Evolutionary conservation across 2,113 vertebrate genomes (phyloP), one percentile per base, ranked within the genome.

Genomic region (Leucosticte australis): DNA sequence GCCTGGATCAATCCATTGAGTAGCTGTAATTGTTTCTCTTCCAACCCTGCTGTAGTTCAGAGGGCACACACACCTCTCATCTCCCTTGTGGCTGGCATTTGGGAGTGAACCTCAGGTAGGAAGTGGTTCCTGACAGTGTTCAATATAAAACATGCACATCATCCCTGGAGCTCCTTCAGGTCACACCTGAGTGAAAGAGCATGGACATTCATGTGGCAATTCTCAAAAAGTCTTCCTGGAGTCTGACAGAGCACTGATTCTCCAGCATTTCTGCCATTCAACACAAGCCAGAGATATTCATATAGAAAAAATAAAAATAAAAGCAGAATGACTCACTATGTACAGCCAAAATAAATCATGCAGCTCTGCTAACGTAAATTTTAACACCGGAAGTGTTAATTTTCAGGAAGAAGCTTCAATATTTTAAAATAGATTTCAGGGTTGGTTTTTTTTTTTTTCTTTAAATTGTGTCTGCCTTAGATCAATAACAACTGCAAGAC

Each of bases 21-120:
- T 0, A 42, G 22, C n/a, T 46, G 2, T 11, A 76, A 60, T 15
- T 33, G 10, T 30, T 63, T 47, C 16, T 24, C 41, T 74, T 39
- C 26, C 42, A 33, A 1, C 6, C 31, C 19, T 42, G 47, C 37
- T 64, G 6, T 1, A 41, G 44, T 3, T 70, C n/a, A 47, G 33
- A 35, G 31, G 57, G 4, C 2, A 27, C 0, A 10, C 41, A 59
- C 33, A 31, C 11, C 57, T 81, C 44, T 39, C 4, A 28, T 2
- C 27, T 41, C 59, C 56, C 56, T 30, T 22, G 1, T 5, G 7
- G 19, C 0, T 24, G 11, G 20, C 22, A 55, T 53, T 46, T 69
- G 74, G 71, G 46, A 85, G 60, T 0, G 3, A 56, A 62, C 11
- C 18, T 35, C 18, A 11, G 57, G 28, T 46, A 15, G 49, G 18